A percentile compares a stretch with the other conserved stretches of the same genome.
Evolutionary conservation across 2,113 vertebrate species (phyloP).

Genomic region (Ovis aries): DNA sequence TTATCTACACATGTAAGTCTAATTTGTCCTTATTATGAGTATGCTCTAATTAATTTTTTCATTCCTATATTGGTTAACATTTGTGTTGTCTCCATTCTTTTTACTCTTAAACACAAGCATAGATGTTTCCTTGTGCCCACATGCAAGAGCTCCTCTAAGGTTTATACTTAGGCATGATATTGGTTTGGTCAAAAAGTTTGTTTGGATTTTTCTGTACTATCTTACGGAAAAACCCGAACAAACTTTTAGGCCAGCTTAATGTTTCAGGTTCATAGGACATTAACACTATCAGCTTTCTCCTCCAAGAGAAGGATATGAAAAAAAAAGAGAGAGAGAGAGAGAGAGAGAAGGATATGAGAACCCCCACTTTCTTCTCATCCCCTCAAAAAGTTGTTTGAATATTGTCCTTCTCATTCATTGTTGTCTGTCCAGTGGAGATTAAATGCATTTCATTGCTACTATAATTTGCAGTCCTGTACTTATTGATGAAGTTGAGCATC

Average conservation of each 20-base stretch:
- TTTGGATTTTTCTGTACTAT: background rate
- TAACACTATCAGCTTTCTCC: background rate
- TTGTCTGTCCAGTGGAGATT: background rate
- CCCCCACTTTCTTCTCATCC: background rate
- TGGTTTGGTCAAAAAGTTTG: background rate
- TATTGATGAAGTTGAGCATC: background rate
- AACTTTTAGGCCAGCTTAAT: background rate
- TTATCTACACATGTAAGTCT: background rate
- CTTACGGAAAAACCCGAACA: background rate
- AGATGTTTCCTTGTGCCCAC: background rate
- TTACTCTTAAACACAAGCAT: background rate
- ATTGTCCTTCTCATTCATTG: background rate
- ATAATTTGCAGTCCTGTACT: background rate
- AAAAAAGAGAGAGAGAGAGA: no score
- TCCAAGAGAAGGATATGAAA: background rate
- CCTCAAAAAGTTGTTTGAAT: background rate
- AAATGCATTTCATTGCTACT: background rate
- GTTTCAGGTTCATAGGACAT: background rate
- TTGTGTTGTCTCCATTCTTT: background rate
- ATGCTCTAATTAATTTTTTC: background rate
- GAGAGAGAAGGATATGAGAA: background rate
- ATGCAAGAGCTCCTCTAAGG: background rate
- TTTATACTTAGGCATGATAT: background rate
- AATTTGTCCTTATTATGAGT: background rate
- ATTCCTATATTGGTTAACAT: background rate